Conservation (phyloP, 2,113 vertebrate genomes). For the Pagrus major region DNA sequence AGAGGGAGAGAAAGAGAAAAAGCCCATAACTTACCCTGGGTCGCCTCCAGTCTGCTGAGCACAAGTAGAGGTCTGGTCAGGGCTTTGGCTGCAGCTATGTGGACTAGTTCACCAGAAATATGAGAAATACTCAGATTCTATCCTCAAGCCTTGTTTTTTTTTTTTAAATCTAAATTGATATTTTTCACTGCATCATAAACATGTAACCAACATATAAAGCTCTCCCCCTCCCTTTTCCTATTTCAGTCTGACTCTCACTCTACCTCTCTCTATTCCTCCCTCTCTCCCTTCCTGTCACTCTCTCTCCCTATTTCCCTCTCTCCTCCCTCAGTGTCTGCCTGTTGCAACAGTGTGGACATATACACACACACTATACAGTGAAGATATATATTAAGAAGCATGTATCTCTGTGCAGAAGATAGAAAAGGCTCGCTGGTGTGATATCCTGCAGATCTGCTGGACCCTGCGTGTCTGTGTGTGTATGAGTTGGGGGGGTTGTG, state of each 20-base stretch:
- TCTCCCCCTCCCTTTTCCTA: constrained; percentile 76
- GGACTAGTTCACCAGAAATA: constrained; percentile 79
- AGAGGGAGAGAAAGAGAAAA: constrained; percentile 78
- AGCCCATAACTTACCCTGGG: constrained; percentile 86
- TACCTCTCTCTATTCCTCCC: constrained; percentile 75
- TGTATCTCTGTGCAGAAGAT: constrained; percentile 83
- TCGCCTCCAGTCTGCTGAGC: constrained; percentile 83
- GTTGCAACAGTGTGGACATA: constrained; percentile 84
- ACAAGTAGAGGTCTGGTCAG: constrained; percentile 76
- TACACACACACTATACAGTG: constrained; percentile 78
- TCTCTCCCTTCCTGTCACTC: constrained; percentile 74
- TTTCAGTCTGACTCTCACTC: constrained; percentile 79
- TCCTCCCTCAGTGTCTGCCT: constrained; percentile 83
- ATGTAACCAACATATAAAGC: constrained; percentile 81
- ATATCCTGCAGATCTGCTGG: constrained; percentile 92
- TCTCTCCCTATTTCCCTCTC: constrained; percentile 76
- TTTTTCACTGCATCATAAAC: constrained; percentile 81
- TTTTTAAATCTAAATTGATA: constrained; percentile 63
- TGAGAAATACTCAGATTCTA: constrained; percentile 63
- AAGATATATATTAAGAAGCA: constrained; percentile 89
- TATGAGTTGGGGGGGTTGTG: constrained; percentile 71
- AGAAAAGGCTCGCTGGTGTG: constrained; percentile 92
- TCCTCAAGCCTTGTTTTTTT: constrained; percentile 56
- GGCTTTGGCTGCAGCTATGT: constrained; percentile 79
- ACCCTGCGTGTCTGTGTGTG: constrained; percentile 75